phyloP scores from a whole-genome alignment of 2,113 vertebrate genomes.

The Dryoscopus gambensis region DNA sequence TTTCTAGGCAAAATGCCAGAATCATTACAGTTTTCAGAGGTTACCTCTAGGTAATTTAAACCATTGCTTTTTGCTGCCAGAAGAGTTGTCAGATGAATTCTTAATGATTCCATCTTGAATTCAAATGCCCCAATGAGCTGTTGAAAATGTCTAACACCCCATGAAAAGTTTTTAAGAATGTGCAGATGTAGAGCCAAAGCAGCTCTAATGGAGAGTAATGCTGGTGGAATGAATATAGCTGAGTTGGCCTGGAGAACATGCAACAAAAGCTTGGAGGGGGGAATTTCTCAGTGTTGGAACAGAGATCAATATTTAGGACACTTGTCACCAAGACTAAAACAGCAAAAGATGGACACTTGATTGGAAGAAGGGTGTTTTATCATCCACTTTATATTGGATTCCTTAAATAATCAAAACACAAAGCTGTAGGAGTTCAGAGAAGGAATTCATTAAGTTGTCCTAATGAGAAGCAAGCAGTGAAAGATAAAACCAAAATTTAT shows the following conservation, averaged over 20 bases:
- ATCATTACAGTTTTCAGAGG: not conserved
- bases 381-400: not conserved
- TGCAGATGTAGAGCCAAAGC: not conserved
- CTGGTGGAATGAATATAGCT: not conserved
- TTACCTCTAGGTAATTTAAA: not conserved
- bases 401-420: not conserved
- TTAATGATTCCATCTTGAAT: not conserved
- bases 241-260: not conserved
- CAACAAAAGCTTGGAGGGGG: not conserved
- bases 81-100: not conserved
- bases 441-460: not conserved
- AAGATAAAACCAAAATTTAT: not conserved
- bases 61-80: not conserved
- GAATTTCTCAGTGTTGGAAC: not conserved
- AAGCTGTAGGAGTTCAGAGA: not conserved
- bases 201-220: not conserved
- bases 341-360: not conserved
- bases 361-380: not conserved
- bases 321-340: not conserved
- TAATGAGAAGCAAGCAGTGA: not conserved
- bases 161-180: not conserved
- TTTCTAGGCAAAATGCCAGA: slow-evolving; percentile 7
- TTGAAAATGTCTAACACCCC: not conserved
- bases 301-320: not conserved
- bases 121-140: not conserved